A percentile compares a stretch with the other conserved stretches of the same genome.
phyloP scores from a whole-genome alignment of 2,888 invertebrate species.

The Aspidiotus rigidus region DNA sequence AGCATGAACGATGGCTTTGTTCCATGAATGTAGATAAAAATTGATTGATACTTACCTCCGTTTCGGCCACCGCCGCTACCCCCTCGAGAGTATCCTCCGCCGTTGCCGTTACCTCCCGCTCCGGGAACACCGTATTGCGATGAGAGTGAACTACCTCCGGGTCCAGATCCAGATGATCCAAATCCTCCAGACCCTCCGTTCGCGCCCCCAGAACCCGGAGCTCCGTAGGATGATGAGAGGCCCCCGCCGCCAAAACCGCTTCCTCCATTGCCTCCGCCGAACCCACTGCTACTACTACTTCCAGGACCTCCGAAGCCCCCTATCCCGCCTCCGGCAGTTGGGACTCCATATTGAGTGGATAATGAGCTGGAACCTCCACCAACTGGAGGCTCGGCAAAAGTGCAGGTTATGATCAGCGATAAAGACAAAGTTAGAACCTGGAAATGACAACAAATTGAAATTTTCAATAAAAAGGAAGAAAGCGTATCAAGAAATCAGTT shows the following conservation, averaged over 20 bases:
- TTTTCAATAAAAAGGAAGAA: background rate
- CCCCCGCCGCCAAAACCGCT: background rate
- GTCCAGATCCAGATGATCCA: constrained; percentile 4
- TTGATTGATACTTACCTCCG: background rate
- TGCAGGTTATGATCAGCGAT: constrained; percentile 7
- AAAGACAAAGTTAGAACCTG: constrained; percentile 12
- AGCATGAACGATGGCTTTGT: no score
- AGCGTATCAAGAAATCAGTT: no score
- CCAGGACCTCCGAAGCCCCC: constrained; percentile 3
- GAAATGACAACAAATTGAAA: constrained; percentile 10
- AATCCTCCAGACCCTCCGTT: constrained; percentile 4
- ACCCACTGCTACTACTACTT: background rate
- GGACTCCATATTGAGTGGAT: constrained; percentile 23
- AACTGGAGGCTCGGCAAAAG: constrained; percentile 16
- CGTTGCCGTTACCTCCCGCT: constrained; percentile 7
- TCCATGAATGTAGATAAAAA: no score
- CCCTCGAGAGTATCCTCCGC: constrained; percentile 5
- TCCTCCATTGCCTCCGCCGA: constrained; percentile 15
- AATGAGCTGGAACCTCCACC: constrained; percentile 9
- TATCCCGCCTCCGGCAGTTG: background rate
- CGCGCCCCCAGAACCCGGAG: background rate
- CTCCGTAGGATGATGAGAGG: constrained; percentile 16
- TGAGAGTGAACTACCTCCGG: constrained; percentile 6
- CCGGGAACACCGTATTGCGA: constrained; percentile 13
- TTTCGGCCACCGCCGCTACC: background rate